These are phyloP conservation scores for Lutraria lutraria DNA, from an alignment of 2,888 invertebrate genomes.

Conservation along the genomic window DNA sequence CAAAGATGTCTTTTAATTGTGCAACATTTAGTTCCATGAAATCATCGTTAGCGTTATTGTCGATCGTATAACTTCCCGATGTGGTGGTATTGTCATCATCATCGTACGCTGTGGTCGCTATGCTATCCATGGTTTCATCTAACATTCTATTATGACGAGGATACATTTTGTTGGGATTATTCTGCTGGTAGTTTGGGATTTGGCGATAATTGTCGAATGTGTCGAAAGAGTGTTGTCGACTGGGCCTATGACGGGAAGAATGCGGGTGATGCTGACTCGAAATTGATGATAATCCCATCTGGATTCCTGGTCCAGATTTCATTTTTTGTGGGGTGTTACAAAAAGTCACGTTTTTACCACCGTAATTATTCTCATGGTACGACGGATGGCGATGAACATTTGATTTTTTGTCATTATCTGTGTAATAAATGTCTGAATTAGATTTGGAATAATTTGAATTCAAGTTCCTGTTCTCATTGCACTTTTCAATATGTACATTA, in stretches of 20 bases:
- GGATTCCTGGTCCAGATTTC: constrained; percentile 66
- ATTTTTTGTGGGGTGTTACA: constrained; percentile 43
- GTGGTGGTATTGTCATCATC: constrained; percentile 82
- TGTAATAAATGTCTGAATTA: constrained; percentile 54
- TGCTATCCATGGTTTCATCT: constrained; percentile 77
- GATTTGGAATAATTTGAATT: constrained; percentile 56
- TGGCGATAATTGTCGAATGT: constrained; percentile 50
- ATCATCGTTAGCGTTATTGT: constrained; percentile 74
- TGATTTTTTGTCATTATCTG: constrained; percentile 41
- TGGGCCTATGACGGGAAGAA: constrained; percentile 36
- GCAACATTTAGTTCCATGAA: constrained; percentile 71
- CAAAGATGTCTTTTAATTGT: constrained; percentile 76
- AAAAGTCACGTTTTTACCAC: constrained; percentile 49
- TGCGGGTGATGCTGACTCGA: constrained; percentile 55
- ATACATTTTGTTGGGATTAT: constrained; percentile 39
- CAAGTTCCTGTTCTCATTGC: constrained; percentile 52
- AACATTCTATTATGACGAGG: constrained; percentile 52
- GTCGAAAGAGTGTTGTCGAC: constrained; percentile 57
- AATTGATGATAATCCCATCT: constrained; percentile 70
- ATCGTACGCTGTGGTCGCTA: constrained; percentile 77
- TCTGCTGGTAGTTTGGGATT: constrained; percentile 46
- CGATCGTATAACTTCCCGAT: constrained; percentile 82
- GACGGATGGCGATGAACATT: constrained; percentile 59
- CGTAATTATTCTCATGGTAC: constrained; percentile 53
- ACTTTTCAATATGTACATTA: constrained; percentile 60